Conservation (phyloP, 2,888 invertebrate genomes). For the Cephus sareptanus region DNA sequence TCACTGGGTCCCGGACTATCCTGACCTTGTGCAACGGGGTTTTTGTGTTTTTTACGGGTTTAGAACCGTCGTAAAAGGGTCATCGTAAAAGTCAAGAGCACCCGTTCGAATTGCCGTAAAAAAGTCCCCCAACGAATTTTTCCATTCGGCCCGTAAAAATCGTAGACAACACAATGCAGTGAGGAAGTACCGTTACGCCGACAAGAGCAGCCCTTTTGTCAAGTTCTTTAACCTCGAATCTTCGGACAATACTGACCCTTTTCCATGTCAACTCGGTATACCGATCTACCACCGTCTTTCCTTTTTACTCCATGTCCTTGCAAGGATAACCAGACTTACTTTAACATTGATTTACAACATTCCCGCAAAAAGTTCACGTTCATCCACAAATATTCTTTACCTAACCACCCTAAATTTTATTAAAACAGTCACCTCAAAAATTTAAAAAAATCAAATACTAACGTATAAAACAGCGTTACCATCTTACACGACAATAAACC, state of each 20-base stretch:
- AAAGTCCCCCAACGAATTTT: constrained; percentile 34
- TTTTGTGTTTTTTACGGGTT: constrained; percentile 45
- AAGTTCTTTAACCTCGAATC: constrained; percentile 36
- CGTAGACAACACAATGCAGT: constrained; percentile 37
- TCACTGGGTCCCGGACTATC: constrained; percentile 9
- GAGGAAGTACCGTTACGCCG: constrained; percentile 45
- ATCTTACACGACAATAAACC: background rate
- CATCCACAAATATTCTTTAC: background rate
- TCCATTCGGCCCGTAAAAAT: constrained; percentile 20
- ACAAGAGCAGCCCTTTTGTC: constrained; percentile 37
- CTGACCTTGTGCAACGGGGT: constrained; percentile 51
- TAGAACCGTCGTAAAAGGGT: constrained; percentile 49
- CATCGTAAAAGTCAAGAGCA: constrained; percentile 51
- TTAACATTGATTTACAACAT: constrained; percentile 32
- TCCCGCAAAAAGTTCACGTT: background rate
- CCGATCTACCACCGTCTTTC: constrained; percentile 18
- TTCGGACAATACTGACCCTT: constrained; percentile 36
- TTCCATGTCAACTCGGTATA: constrained; percentile 7
- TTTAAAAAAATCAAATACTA: background rate
- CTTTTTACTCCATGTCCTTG: constrained; percentile 11
- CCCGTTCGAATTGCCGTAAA: constrained; percentile 55
- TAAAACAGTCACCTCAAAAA: background rate
- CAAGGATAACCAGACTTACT: background rate
- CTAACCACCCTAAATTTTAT: background rate
- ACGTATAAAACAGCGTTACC: no score